phyloP scores from a whole-genome alignment of 2,888 invertebrate genomes.

The Notocelia uddmanniana region DNA sequence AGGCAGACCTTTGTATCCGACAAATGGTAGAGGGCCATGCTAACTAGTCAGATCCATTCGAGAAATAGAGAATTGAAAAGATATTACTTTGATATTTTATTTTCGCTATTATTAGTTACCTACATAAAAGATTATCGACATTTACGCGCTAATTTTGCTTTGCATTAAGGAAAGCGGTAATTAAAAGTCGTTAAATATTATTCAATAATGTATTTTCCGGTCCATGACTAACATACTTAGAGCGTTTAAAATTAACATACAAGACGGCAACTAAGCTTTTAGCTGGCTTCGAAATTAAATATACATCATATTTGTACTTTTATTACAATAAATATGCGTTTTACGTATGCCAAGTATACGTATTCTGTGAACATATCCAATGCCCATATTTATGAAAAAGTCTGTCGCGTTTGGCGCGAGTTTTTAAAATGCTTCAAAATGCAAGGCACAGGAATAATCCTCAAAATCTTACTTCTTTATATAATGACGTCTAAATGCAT shows the following conservation, averaged over 20 bases:
- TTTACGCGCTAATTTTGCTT: background rate
- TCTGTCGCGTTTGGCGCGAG: constrained; percentile 58
- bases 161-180: constrained; percentile 29
- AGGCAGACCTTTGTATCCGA: too few species aligned
- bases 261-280: constrained; percentile 1
- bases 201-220: constrained; percentile 35
- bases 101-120: background rate
- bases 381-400: background rate
- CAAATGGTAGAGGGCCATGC: too few species aligned
- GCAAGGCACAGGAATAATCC: constrained; percentile 46
- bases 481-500: constrained; percentile 71
- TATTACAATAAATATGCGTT: constrained; percentile 13
- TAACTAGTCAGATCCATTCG: background rate
- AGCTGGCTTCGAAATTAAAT: constrained; percentile 6
- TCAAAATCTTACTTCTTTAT: constrained; percentile 58
- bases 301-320: constrained; percentile 19
- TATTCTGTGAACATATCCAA: background rate
- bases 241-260: background rate
- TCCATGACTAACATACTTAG: constrained; percentile 7
- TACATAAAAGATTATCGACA: background rate
- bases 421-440: constrained; percentile 60
- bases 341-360: background rate
- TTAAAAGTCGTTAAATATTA: constrained; percentile 33
- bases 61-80: background rate
- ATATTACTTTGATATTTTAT: too few species aligned